Evolutionary conservation across 1,140 invertebrate species (phyloP).

Genomic region (Papilio helenus): DNA sequence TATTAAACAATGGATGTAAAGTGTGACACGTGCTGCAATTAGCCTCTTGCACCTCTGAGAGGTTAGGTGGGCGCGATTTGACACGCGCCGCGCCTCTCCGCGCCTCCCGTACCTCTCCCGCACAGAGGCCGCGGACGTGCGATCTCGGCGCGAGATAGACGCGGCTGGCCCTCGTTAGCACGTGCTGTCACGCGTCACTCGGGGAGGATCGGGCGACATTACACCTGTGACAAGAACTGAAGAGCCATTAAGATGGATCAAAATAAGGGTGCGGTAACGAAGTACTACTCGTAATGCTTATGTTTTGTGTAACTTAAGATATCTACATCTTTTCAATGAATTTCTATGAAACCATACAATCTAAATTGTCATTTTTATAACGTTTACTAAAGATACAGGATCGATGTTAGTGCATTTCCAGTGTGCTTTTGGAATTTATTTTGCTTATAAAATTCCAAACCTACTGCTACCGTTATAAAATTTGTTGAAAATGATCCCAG

Average conservation of each 20-base stretch:
- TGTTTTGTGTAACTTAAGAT: neutral
- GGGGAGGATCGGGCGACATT: slow-evolving; percentile 12
- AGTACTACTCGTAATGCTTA: neutral
- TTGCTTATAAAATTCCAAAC: neutral
- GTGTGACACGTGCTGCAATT: slow-evolving; percentile 54
- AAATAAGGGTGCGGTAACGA: slow-evolving; percentile 14
- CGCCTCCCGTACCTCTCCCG: slow-evolving; percentile 36
- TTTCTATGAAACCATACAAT: too few species aligned
- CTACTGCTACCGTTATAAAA: neutral
- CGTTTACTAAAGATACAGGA: too few species aligned
- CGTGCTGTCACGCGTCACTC: slow-evolving; percentile 22
- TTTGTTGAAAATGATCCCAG: neutral
- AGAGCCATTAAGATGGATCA: neutral
- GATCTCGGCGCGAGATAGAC: slow-evolving; percentile 31
- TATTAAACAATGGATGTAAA: slow-evolving; percentile 48
- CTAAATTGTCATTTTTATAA: too few species aligned
- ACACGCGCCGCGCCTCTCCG: slow-evolving; percentile 48
- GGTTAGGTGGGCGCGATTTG: slow-evolving; percentile 49
- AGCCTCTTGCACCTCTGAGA: slow-evolving; percentile 46
- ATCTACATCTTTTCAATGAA: too few species aligned
- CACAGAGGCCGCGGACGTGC: slow-evolving; percentile 28
- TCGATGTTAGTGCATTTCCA: too few species aligned
- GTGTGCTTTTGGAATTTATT: too few species aligned
- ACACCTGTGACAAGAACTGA: slow-evolving; percentile 15
- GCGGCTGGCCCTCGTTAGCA: slow-evolving; percentile 18